Conservation (phyloP, 2,888 invertebrate genomes). For the Taphrorychus bicolor region DNA sequence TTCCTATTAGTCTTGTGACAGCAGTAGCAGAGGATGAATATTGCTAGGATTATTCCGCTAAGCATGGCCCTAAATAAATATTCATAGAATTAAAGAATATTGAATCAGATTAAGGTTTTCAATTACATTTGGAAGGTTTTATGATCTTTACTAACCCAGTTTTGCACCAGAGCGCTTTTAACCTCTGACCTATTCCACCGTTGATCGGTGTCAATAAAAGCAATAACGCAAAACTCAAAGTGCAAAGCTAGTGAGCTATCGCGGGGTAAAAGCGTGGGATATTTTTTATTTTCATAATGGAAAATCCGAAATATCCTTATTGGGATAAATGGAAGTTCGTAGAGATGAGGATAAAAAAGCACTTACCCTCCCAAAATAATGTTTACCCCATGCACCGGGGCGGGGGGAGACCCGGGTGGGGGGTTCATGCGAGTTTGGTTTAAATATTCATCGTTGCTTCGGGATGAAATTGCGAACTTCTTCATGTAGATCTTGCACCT, state of each 20-base stretch:
- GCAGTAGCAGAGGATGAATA: slow-evolving; percentile 79
- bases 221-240: no score
- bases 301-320: no score
- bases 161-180: not conserved
- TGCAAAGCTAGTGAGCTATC: no score
- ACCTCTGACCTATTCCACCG: not conserved
- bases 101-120: no score
- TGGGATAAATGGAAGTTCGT: no score
- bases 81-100: not conserved
- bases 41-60: slow-evolving; percentile 77
- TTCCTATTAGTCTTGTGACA: slow-evolving; percentile 68
- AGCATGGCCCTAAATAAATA: slow-evolving; percentile 70
- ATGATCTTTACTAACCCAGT: no score
- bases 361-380: slow-evolving; percentile 81
- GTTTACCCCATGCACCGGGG: slow-evolving; percentile 70
- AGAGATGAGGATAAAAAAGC: no score
- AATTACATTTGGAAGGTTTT: no score
- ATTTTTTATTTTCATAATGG: no score
- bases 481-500: slow-evolving; percentile 41
- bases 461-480: slow-evolving; percentile 36
- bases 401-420: slow-evolving; percentile 55
- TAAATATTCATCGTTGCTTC: slow-evolving; percentile 62
- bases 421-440: slow-evolving; percentile 58
- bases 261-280: no score
- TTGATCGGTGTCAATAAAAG: not conserved